Base-by-base conservation (phyloP, 2,797 vertebrate genomes). In the Scarus forsteni region DNA sequence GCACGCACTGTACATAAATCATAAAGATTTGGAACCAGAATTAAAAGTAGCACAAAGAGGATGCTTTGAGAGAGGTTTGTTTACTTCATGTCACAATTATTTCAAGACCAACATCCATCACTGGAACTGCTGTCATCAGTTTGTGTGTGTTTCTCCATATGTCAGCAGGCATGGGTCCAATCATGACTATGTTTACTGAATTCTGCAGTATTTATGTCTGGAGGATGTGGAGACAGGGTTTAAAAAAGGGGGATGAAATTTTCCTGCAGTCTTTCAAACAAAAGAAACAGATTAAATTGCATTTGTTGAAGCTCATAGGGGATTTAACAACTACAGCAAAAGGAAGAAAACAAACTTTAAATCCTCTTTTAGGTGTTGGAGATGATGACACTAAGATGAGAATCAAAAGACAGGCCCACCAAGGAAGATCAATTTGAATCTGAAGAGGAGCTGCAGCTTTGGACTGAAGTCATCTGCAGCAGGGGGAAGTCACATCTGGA, bases 181-280 rank as follows among this genome's bases (percentile, higher is more conserved):
- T 27, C 27, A 27, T 27, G 27, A 2, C 27, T 27, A 4, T 27
- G 27, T 27, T 27, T 27, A 27, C 27, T 27, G 27, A 27, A 27
- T 44, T 14, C 42, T 5, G 0, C 35, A 69, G 44, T 86, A 84
- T 50, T 43, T 35, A 39, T 35, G 34, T 66, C 49, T 40, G 35
- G 14, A 45, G 38, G 7, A 61, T 38, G 55, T 1, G 44, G 16
- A 57, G 27, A 40, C 7, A 36, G 19, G 27, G 27, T 27, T 27
- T 27, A 8, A 14, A 6, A 19, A 10, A 5, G 27, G 2, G 8
- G 10, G 40, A 43, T 11, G 40, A 27, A 27, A 27, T 39, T 48
- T 50, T 56, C n/a, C 10, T 19, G 44, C 56, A 38, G 3, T 36
- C 14, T 48, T 52, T 42, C 7, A 49, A 44, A 18, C 19, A 60